phyloP scores from a whole-genome alignment of 2,113 vertebrate species.

The Myotis lucifugus region DNA sequence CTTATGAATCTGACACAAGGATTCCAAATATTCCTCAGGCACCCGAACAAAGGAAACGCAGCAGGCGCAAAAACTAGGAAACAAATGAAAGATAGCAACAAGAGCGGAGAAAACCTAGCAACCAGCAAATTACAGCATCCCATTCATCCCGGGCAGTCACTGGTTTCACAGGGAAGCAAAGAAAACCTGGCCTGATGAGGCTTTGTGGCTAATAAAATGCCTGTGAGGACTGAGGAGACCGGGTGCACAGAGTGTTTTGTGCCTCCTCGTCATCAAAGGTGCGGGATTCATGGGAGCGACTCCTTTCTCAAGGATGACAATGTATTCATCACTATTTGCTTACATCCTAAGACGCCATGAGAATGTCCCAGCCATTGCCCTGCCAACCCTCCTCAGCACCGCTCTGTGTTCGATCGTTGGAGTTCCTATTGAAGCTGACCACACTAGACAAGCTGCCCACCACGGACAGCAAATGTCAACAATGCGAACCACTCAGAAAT shows the following conservation, averaged over 20 bases:
- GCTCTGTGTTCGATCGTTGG: slow-evolving; percentile 10
- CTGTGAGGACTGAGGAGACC: slow-evolving; percentile 42
- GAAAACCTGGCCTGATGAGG: slow-evolving; percentile 13
- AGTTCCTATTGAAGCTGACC: slow-evolving; percentile 27
- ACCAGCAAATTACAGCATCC: slow-evolving; percentile 53
- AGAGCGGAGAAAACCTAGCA: background rate
- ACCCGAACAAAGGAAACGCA: slow-evolving; percentile 46
- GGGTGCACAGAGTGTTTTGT: background rate
- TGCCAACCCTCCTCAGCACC: slow-evolving; percentile 37
- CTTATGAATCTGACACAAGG: background rate
- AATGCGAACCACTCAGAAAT: slow-evolving; percentile 9
- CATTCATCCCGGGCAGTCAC: slow-evolving; percentile 34
- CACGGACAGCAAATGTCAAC: background rate
- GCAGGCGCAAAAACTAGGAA: background rate
- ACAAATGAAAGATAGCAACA: background rate
- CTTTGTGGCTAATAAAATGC: slow-evolving; percentile 50
- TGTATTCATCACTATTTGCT: slow-evolving; percentile 40
- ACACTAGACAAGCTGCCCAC: slow-evolving; percentile 52
- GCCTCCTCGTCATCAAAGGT: slow-evolving; percentile 23
- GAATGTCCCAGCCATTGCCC: slow-evolving; percentile 6
- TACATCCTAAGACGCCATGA: background rate
- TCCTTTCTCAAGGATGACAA: slow-evolving; percentile 25
- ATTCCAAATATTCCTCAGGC: slow-evolving; percentile 53
- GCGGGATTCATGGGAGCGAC: background rate
- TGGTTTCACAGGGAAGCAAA: slow-evolving; percentile 43